These are phyloP conservation scores for Bombus huntii DNA, from an alignment of 1,140 invertebrate genomes.

Conservation along the genomic window DNA sequence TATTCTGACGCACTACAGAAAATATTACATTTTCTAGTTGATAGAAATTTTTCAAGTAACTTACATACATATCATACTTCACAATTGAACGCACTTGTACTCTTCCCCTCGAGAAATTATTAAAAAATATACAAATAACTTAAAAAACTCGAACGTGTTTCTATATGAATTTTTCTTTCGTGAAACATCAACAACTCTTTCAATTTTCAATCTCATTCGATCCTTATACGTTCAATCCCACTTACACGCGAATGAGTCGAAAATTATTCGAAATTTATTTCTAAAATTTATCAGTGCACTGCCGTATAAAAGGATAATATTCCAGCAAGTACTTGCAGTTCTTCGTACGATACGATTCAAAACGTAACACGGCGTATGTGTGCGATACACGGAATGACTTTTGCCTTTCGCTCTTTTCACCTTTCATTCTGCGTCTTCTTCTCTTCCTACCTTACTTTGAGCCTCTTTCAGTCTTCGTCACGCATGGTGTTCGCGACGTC, in stretches of 20 bases:
- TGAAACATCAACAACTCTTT: not conserved
- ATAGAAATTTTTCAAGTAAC: conserved; percentile 1
- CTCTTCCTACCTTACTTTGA: not conserved
- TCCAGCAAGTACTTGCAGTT: not conserved
- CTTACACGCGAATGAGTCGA: not conserved
- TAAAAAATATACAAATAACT: not conserved
- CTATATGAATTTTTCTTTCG: not conserved
- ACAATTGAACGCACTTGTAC: not conserved
- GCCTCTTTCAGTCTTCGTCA: not conserved
- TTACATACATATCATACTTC: not conserved
- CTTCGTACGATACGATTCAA: not conserved
- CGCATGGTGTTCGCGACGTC: not conserved
- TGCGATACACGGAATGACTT: conserved; percentile 18
- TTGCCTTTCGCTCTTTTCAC: conserved; percentile 26
- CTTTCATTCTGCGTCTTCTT: not conserved
- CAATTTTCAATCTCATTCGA: not conserved
- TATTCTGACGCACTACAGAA: conserved; percentile 17
- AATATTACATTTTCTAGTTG: conserved; percentile 12
- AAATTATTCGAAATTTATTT: too few relatives aligned
- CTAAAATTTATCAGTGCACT: too few relatives aligned
- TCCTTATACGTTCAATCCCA: not conserved
- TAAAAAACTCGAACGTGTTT: too few relatives aligned
- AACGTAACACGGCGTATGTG: not conserved
- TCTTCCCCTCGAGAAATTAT: not conserved
- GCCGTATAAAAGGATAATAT: not conserved